phyloP scores from a whole-genome alignment of 2,888 invertebrate genomes.

The Orthosia cruda region DNA sequence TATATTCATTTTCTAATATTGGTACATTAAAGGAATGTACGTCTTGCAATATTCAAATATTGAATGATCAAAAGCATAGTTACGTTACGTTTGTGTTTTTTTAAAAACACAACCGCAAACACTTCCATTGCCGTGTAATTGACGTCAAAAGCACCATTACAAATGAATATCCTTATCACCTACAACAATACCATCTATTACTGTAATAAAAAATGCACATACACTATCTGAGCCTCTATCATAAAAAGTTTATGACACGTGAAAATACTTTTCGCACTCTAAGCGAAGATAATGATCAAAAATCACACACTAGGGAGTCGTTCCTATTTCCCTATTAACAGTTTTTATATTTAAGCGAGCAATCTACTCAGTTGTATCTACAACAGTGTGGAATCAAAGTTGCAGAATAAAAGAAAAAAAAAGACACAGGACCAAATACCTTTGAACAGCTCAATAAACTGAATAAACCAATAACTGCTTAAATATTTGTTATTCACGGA shows the following conservation, averaged over 20 bases:
- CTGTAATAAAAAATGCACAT: conserved; percentile 55
- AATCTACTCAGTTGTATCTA: too few species aligned
- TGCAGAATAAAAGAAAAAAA: too few species aligned
- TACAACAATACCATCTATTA: conserved; percentile 23
- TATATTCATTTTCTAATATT: conserved; percentile 8
- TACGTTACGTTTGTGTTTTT: background rate
- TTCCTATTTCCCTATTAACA: conserved; percentile 56
- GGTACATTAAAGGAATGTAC: background rate
- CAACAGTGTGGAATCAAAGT: conserved; percentile 1
- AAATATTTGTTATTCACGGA: conserved; percentile 54
- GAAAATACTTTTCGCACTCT: conserved; percentile 62
- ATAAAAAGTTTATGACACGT: conserved; percentile 65
- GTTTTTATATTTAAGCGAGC: conserved; percentile 40
- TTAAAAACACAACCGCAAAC: background rate
- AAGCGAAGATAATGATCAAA: conserved; percentile 61
- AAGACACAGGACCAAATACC: background rate
- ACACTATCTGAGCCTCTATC: conserved; percentile 46
- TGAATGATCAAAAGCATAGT: background rate
- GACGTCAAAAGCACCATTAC: conserved; percentile 22
- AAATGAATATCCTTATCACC: conserved; percentile 37
- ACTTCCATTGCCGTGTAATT: too few species aligned
- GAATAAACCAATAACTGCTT: conserved; percentile 35
- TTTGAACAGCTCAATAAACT: conserved; percentile 39
- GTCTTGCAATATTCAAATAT: conserved; percentile 15
- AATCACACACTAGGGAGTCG: conserved; percentile 62